Percentiles rank a stretch among this genome's conserved stretches.
These are phyloP conservation scores for Pseudoatta argentina DNA, from an alignment of 1,140 invertebrate genomes.

Conservation along the genomic window DNA sequence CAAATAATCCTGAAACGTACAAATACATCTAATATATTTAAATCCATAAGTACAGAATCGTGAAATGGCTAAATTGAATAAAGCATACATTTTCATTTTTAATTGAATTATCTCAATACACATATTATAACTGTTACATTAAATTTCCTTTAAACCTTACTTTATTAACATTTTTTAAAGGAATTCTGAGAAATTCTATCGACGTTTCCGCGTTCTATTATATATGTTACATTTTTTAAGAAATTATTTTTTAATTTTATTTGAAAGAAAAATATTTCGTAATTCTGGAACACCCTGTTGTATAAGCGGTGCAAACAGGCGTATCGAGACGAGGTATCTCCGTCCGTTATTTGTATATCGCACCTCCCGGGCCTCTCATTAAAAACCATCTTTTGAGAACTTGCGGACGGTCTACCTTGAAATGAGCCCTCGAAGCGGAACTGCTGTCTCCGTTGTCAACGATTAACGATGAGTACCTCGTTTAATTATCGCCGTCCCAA, in stretches of 20 bases:
- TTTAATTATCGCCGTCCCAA: conserved; percentile 54
- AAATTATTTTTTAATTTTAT: not conserved
- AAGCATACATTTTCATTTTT: not conserved
- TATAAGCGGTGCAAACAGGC: conserved; percentile 18
- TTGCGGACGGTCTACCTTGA: conserved; percentile 51
- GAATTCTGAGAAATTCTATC: not conserved
- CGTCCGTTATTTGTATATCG: conserved; percentile 60
- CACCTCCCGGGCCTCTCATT: conserved; percentile 72
- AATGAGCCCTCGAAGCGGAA: conserved; percentile 50
- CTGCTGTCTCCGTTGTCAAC: conserved; percentile 48
- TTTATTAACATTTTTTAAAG: not conserved
- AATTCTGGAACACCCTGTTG: conserved; percentile 17
- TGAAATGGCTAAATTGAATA: not conserved
- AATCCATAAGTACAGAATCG: not conserved
- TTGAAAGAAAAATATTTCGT: not conserved
- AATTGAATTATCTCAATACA: conserved; percentile 4
- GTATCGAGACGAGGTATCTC: not conserved
- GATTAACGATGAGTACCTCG: conserved; percentile 60
- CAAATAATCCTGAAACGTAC: not conserved
- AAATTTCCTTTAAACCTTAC: not conserved
- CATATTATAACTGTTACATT: not conserved
- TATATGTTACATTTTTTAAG: not conserved
- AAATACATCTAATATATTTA: not conserved
- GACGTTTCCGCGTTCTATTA: not conserved
- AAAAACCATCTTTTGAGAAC: conserved; percentile 68